Evolutionary conservation across 1,140 invertebrate genomes (phyloP), one percentile per base, ranked within the genome.

Genomic region (Drosophila parabipectinata): DNA sequence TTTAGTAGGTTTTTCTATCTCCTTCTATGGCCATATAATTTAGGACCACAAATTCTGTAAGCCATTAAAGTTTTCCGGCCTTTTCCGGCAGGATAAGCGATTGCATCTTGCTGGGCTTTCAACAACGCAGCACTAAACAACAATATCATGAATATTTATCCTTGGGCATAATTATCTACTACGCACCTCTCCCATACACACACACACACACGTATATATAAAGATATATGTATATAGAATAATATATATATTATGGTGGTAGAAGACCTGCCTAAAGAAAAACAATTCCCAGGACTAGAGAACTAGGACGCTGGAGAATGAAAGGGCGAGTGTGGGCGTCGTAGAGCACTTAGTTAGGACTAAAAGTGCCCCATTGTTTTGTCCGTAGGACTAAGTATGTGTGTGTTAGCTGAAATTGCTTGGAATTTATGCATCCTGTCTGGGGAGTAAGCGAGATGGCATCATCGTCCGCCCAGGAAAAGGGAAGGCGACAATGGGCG

Each of bases 91-190:
- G 15, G 39, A 68, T 30, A 37, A 66, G 53, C 61, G 61, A 69
- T 69, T 55, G 61, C 66, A 69, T 55, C 66, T 26, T 61, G 28
- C 62, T 15, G 15, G 63, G 41, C 24, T 69, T 26, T 56, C 41
- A 30, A 30, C 66, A 15, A 39, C n/a, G n/a, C 28, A 50, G 64
- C 66, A 68, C 66, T 69, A 69, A 69, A 56, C 63, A 68, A 69
- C 63, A 69, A 69, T 69, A 69, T 69, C 63, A 56, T 68, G 66
- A 69, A 69, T 69, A 69, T 69, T 69, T 69, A 69, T 69, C 66
- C 66, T 69, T 69, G 66, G 66, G 41, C 66, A 69, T 69, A 69
- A 69, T 69, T 69, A 69, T 69, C 63, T 68, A 28, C 66, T 44
- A 68, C 63, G 51, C 66, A 68, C 66, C 62, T 55, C 62, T 37